These are phyloP conservation scores for Gastracanthus pulcherrimus DNA, from an alignment of 2,888 invertebrate species.

Conservation along the genomic window DNA sequence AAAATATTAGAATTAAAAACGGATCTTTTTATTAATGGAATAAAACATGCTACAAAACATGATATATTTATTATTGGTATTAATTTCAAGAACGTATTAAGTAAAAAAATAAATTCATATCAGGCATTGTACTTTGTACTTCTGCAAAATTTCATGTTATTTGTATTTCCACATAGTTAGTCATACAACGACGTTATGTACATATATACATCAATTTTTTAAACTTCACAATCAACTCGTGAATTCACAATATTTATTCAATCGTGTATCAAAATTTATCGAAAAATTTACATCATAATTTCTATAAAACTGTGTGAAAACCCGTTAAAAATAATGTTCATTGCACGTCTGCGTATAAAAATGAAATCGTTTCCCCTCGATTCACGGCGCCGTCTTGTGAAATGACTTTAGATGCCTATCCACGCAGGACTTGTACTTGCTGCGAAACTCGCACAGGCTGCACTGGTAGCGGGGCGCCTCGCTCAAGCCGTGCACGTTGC, in stretches of 20 bases:
- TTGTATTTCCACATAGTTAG: too few relatives aligned
- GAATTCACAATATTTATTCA: too few relatives aligned
- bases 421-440: conserved; percentile 72
- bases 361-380: background rate
- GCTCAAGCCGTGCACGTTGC: conserved; percentile 68
- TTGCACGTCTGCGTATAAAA: too few relatives aligned
- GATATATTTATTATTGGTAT: background rate
- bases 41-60: background rate
- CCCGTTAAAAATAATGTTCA: too few relatives aligned
- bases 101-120: background rate
- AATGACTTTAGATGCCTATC: conserved; percentile 69
- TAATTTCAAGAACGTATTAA: background rate
- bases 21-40: background rate
- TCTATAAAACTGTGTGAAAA: too few relatives aligned
- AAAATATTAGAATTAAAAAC: background rate
- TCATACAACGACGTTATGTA: too few relatives aligned
- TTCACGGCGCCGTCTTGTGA: conserved; percentile 56
- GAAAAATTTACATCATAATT: too few relatives aligned
- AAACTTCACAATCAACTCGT: too few relatives aligned
- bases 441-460: conserved; percentile 69
- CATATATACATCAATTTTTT: too few relatives aligned
- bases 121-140: background rate
- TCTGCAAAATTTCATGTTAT: too few relatives aligned
- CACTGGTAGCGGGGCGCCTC: conserved; percentile 65
- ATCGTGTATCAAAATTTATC: too few relatives aligned